phyloP scores from a whole-genome alignment of 2,113 vertebrate genomes.

The Chaetorhynchus papuensis region DNA sequence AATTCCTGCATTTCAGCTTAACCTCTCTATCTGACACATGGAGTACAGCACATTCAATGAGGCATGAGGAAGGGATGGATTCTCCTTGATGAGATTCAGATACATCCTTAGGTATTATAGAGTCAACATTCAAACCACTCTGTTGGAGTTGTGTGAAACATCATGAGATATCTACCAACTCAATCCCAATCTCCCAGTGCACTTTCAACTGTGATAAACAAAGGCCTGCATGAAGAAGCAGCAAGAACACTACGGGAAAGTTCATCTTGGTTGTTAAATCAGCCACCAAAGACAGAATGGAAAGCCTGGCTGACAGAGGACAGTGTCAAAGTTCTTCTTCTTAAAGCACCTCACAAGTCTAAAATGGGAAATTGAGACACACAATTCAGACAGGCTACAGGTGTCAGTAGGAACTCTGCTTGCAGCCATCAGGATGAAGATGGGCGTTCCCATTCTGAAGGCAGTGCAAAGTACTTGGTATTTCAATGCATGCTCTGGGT shows the following conservation, averaged over 20 bases:
- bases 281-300: background rate
- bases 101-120: background rate
- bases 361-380: background rate
- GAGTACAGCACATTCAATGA: background rate
- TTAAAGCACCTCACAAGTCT: background rate
- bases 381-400: background rate
- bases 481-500: background rate
- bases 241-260: background rate
- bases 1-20: background rate
- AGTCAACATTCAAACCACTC: background rate
- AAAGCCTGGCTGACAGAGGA: background rate
- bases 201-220: background rate
- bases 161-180: background rate
- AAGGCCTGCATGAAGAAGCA: background rate
- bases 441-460: background rate
- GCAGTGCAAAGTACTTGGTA: accelerated
- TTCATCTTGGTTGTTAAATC: background rate
- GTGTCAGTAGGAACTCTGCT: background rate
- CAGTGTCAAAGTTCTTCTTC: background rate
- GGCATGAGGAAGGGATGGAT: background rate
- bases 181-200: background rate
- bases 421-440: background rate
- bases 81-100: background rate
- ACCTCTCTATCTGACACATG: accelerated
- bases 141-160: background rate